These are phyloP conservation scores for Oncorhynchus keta DNA, from an alignment of 2,113 vertebrate species.

Conservation along the genomic window DNA sequence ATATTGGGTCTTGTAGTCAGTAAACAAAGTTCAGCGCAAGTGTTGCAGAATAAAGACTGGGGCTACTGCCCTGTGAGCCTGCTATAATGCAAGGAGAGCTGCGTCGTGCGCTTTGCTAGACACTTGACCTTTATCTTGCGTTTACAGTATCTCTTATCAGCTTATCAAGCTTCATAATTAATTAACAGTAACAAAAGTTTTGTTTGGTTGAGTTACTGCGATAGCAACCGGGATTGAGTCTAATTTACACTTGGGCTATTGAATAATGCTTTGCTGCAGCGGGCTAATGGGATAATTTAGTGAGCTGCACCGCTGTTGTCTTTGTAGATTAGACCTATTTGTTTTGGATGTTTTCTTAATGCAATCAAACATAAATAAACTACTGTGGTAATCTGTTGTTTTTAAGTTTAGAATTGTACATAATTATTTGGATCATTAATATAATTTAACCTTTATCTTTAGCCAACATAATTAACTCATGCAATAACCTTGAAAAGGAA, in stretches of 20 bases:
- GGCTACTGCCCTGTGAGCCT: not conserved
- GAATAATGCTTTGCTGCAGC: conserved; percentile 55
- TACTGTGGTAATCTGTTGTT: conserved; percentile 30
- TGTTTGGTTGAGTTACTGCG: conserved; percentile 52
- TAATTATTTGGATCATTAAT: not conserved
- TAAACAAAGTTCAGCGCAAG: conserved; percentile 10
- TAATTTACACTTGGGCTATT: conserved; percentile 65
- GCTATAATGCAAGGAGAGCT: conserved; percentile 22
- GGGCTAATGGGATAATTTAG: conserved; percentile 68
- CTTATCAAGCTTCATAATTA: conserved; percentile 65
- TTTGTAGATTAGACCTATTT: conserved; percentile 66
- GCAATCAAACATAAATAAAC: conserved; percentile 57
- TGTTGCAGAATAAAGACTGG: conserved; percentile 4
- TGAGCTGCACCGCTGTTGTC: conserved; percentile 47
- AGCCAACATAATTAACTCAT: not conserved
- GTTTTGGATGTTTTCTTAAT: conserved; percentile 68
- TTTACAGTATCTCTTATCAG: conserved; percentile 46
- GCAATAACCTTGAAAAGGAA: not conserved
- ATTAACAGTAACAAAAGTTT: conserved; percentile 55
- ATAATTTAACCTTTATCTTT: not conserved
- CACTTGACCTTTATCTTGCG: conserved; percentile 66
- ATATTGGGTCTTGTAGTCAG: not conserved
- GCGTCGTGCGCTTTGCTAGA: conserved; percentile 29
- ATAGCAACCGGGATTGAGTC: conserved; percentile 55
- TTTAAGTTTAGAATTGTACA: not conserved